Base-by-base conservation (phyloP, 2,113 vertebrate genomes). In the Budorcas taxicolor region DNA sequence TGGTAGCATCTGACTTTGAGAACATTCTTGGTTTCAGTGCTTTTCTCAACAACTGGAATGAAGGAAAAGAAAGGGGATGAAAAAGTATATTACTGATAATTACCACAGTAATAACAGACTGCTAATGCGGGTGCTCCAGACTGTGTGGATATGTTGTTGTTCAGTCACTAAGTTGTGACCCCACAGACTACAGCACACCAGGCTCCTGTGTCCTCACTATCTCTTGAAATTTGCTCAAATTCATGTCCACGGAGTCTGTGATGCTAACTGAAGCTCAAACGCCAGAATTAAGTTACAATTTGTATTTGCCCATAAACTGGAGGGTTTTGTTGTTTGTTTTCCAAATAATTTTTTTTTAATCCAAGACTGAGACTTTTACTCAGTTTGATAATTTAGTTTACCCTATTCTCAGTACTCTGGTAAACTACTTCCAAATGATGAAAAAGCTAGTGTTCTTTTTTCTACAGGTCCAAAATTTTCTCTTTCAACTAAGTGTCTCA, bases 401-500 rank as follows among this genome's bases (percentile, higher is more conserved):
- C 19, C 33, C 12, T 92, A 50, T 36, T 83, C 87, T 94, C 45
- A 81, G 45, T 95, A 97, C 40, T 57, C 80, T 55, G 58, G 52
- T 76, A 94, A 87, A 91, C 23, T n/a, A 60, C 15, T 71, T 92
- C 45, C 52, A 95, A 92, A 92, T 29, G 9, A 94, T 60, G 6
- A 84, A 90, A 97, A 7, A 92, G 67, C 33, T 94, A 87, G 5
- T 57, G 83, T 36, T 91, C 64, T 87, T 57, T 40, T 82, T 87
- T 55, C 40, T n/a, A 31, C 64, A 71, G 64, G 50, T 80, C 23
- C 71, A 85, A 93, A 85, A 58, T 86, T 90, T 90, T 95, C 43
- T 53, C 31, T 82, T 95, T 94, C 43, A 92, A n/a, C 11, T 45
- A 92, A 95, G n/a, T 80, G 86, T 71, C 55, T 96, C 86, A 93